Base-by-base conservation (phyloP, 2,113 vertebrate genomes). In the Mus spicilegus region DNA sequence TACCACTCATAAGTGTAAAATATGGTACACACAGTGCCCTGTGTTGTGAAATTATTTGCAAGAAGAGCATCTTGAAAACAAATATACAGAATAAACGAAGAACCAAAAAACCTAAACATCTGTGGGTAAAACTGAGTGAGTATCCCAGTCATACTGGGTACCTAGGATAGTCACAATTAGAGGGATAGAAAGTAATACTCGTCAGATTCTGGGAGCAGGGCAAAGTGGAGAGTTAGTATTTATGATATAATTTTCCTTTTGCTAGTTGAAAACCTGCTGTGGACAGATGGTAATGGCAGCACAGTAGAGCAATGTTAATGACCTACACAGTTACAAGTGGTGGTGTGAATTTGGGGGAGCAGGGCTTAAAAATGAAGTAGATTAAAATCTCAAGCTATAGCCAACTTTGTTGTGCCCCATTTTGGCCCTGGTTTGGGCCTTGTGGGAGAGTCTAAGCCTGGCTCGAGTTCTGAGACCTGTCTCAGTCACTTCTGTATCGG, bases 31-130 rank as follows among this genome's bases (percentile, higher is more conserved):
- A 20, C 7, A 30, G 3, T 84, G 33, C 7, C 69, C 11, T 63
- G 39, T 70, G 67, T 24, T 54, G 73, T n/a, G 20, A 90, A 90
- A 80, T 93, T 90, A 72, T 90, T 73, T 93, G 46, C 61, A 46
- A 80, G 61, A 51, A 30, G 51, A 90, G 58, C 72, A 75, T 26
- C 36, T 90, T 78, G 20, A 22, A 86, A 54, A 30, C 39, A 63
- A 61, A 63, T 86, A 42, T 84, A 24, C 81, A 84, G 81, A 84
- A 39, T 84, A 84, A 61, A 81, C 28, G 22, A 42, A 65, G 61
- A 65, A 19, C 49, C 26, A 28, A 30, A 63, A 65, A 82, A 82
- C 36, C 80, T 61, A 39, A 61, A 82, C 30, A 61, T 82, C 54
- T 26, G 54, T 61, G 54, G 17, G 78, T 26, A n/a, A 58, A n/a